These are phyloP conservation scores for Nyctalus aviator DNA, from an alignment of 2,797 vertebrate genomes.

Conservation along the genomic window DNA sequence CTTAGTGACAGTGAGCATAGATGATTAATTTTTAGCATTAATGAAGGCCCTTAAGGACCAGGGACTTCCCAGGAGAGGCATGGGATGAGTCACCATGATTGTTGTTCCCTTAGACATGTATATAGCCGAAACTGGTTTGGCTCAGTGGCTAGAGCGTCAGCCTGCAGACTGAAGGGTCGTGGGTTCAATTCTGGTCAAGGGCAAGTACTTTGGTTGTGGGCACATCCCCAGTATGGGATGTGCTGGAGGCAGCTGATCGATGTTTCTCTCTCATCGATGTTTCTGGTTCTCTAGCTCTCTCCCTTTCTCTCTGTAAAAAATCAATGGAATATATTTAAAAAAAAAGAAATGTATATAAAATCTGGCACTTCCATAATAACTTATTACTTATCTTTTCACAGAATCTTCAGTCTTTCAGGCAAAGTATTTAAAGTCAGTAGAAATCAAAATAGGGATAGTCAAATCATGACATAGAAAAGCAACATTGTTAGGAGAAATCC, in stretches of 20 bases:
- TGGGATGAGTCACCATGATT: background rate
- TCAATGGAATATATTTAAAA: too few relatives aligned
- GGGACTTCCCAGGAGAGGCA: background rate
- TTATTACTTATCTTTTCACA: slow-evolving; percentile 17
- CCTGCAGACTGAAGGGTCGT: too few relatives aligned
- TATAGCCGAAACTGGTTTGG: background rate
- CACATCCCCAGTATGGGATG: too few relatives aligned
- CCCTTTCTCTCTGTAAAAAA: too few relatives aligned
- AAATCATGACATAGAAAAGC: slow-evolving; percentile 3
- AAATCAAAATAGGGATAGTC: background rate
- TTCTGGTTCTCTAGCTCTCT: too few relatives aligned
- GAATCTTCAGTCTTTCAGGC: background rate
- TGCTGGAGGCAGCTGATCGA: too few relatives aligned
- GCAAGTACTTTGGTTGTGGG: too few relatives aligned
- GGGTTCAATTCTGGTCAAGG: too few relatives aligned
- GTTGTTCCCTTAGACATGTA: background rate
- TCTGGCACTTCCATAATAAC: background rate
- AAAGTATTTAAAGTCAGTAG: slow-evolving; percentile 39
- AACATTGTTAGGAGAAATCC: background rate
- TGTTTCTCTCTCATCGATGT: too few relatives aligned
- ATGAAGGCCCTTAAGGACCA: background rate
- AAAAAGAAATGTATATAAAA: slow-evolving; percentile 2
- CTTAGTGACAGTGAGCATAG: background rate
- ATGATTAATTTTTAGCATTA: slow-evolving; percentile 22
- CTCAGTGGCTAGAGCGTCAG: too few relatives aligned